Conservation (phyloP, 1,140 invertebrate genomes). For the Onthophagus taurus region DNA sequence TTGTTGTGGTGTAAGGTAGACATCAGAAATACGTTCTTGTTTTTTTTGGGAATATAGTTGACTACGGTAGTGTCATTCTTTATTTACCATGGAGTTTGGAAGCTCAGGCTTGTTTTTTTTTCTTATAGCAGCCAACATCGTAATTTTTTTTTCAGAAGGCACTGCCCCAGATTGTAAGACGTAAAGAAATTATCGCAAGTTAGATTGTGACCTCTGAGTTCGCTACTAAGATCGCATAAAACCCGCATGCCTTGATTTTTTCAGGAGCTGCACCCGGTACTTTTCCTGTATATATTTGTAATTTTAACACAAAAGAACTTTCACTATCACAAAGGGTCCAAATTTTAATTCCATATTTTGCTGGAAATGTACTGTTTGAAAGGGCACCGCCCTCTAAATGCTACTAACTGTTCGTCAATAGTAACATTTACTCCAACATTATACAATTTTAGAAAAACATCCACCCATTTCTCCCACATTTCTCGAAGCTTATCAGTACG, state of each 20-base stretch:
- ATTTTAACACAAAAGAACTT: neutral
- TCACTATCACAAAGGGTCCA: neutral
- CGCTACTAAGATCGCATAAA: neutral
- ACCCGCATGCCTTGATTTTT: neutral
- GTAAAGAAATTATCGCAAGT: neutral
- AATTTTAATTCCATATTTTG: too few relatives aligned
- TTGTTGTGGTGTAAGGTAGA: too few relatives aligned
- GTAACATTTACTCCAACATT: too few relatives aligned
- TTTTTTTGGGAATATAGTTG: neutral
- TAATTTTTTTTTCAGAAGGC: neutral
- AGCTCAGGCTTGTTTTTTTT: conserved; percentile 1
- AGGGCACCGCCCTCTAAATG: neutral
- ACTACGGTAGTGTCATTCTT: neutral
- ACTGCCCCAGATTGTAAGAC: neutral
- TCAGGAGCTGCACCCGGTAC: neutral
- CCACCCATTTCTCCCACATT: neutral
- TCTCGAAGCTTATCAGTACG: too few relatives aligned
- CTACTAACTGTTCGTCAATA: neutral
- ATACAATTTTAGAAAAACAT: neutral
- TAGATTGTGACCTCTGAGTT: too few relatives aligned
- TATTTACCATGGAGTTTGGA: neutral
- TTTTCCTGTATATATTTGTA: neutral
- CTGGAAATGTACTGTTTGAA: neutral
- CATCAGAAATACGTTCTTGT: neutral
- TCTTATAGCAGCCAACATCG: neutral